Evolutionary conservation across 2,113 vertebrate genomes (phyloP).

Genomic region (Rhinopomastus cyanomelas): DNA sequence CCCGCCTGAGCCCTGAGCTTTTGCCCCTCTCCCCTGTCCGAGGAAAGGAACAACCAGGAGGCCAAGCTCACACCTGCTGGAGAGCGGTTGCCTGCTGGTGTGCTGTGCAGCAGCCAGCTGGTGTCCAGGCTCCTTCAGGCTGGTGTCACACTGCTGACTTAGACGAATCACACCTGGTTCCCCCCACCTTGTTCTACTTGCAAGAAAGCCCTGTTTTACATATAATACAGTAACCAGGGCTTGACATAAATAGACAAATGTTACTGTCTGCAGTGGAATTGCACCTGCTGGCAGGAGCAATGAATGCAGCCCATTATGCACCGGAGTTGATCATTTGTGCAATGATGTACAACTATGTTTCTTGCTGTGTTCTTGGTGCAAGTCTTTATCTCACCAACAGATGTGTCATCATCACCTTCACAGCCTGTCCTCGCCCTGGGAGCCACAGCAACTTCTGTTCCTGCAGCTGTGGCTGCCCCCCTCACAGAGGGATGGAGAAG

Average conservation of each 20-base stretch:
- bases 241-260: conserved; percentile 55
- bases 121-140: conserved; percentile 47
- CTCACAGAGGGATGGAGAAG: not conserved
- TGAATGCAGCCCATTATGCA: conserved; percentile 38
- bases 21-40: not conserved
- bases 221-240: conserved; percentile 59
- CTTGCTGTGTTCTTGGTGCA: conserved; percentile 25
- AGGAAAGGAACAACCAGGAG: not conserved
- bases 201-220: conserved; percentile 46
- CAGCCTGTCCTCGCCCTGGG: not conserved
- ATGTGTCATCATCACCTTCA: conserved; percentile 27
- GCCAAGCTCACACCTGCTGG: not conserved
- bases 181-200: not conserved
- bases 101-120: not conserved
- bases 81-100: conserved; percentile 14
- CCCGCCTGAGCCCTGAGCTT: not conserved
- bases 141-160: conserved; percentile 15
- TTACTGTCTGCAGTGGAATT: conserved; percentile 42
- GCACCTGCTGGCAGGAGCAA: conserved; percentile 52
- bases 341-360: not conserved
- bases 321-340: conserved; percentile 9
- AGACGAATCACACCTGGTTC: conserved; percentile 16
- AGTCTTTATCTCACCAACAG: not conserved
- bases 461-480: not conserved
- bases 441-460: not conserved